These are phyloP conservation scores for Probosciger aterrimus DNA, from an alignment of 2,113 vertebrate species.

Conservation along the genomic window DNA sequence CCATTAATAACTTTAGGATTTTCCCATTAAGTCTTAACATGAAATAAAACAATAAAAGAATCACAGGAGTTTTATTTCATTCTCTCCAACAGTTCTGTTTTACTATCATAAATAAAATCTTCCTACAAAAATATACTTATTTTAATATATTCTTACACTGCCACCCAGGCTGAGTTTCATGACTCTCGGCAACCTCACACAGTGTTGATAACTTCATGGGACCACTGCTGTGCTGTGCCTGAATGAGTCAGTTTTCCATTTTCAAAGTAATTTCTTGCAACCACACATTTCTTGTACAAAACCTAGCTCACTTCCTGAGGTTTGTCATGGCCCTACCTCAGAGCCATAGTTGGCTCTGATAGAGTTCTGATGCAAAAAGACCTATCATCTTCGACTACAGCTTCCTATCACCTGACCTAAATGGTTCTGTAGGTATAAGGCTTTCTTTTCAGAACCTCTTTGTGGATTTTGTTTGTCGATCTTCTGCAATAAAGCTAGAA, in stretches of 20 bases:
- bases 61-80: neutral
- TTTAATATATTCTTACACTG: neutral
- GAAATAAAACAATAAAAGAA: neutral
- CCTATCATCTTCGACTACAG: neutral
- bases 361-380: neutral
- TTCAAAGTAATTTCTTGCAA: neutral
- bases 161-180: neutral
- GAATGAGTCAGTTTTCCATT: constrained; percentile 14
- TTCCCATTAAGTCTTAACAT: neutral
- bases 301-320: neutral
- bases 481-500: neutral
- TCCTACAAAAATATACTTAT: neutral
- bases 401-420: neutral
- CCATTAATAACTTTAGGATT: neutral
- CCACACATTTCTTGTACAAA: neutral
- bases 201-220: neutral
- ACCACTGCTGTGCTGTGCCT: neutral
- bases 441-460: neutral
- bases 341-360: neutral
- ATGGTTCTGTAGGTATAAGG: neutral
- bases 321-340: neutral
- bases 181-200: neutral
- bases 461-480: neutral
- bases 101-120: constrained; percentile 19
- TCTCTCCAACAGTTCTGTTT: neutral